Base-by-base conservation (phyloP, 2,113 vertebrate species). In the Propithecus coquereli region DNA sequence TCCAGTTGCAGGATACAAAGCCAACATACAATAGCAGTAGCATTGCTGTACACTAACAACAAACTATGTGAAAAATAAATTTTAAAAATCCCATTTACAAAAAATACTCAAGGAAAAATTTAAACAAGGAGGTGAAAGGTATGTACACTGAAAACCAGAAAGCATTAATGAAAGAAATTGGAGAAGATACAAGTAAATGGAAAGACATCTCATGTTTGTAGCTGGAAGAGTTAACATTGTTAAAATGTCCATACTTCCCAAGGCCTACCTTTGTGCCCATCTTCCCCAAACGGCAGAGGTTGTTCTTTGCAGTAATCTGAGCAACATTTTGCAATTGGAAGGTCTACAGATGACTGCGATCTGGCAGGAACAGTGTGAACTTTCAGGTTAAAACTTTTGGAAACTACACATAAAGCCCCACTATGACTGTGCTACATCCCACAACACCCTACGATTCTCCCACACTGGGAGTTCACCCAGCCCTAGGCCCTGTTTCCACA, bases 261-360 rank as follows among this genome's bases (percentile, higher is more conserved):
- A 50, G 71, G 73, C 91, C 50, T 95, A 96, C 88, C 94, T 92
- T 92, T 82, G 87, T 32, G 4, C 13, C 83, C 91, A 88, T 43
- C 47, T 80, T 87, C 79, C 25, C 90, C n/a, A 9, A 30, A 2
- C 40, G 86, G 37, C 47, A 27, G 52, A 85, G 11, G 34, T 9
- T 81, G 37, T 14, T 77, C 77, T 82, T 86, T 80, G 87, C 79
- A 76, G 66, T 71, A 85, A 88, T 81, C 40, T n/a, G 37, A 81
- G 79, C 43, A 85, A 25, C 77, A 89, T 95, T 65, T 89, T 95
- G 71, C 52, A 81, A 40, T 3, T 2, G 10, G 94, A 93, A 81
- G 30, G 25, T 54, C 47, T 85, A 63, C 43, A 63, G 61, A 5
- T 70, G 47, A 23, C 37, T 65, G 70, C 63, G 27, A 93, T 40